Base-by-base conservation (phyloP, 2,797 vertebrate species). In the Odontamblyopus lacepedii region DNA sequence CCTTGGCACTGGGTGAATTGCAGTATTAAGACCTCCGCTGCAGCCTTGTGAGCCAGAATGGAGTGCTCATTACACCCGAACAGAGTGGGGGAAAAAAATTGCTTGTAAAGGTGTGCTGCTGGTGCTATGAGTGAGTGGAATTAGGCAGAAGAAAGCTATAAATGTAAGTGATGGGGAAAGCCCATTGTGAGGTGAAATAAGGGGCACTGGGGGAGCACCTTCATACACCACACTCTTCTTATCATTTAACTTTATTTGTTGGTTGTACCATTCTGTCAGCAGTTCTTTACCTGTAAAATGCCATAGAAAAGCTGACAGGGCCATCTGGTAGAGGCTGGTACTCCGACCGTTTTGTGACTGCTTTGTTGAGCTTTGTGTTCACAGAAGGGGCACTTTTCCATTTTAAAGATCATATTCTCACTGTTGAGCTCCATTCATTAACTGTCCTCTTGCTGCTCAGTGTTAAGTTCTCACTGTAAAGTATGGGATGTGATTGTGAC, bases 161-260 rank as follows among this genome's bases (percentile, higher is more conserved):
- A 87, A 90, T 88, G 88, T 88, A 84, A 91, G 71, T 61, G 81
- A 92, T 87, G 82, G 84, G 84, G 80, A 89, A 87, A 88, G 57
- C 75, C 88, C 81, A 73, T 89, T 88, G 84, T 85, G 78, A 84
- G 87, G 85, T 89, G 82, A 89, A 89, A 80, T 85, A 90, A 86
- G 80, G 81, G 82, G 18, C 81, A 78, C 77, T 85, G 59, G 74
- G 87, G 83, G 75, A 84, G 80, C 75, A 1, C 60, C 69, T 29
- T 69, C 82, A 78, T 82, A 82, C 83, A 80, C 79, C 76, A 75
- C 82, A 83, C 83, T 87, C 85, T 81, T 87, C 87, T 88, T 76
- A 87, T 91, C 80, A 81, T 93, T 91, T 90, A 86, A 82, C 84
- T 90, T 88, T 87, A 90, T 91, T 92, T 93, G 90, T 90, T 87